Evolutionary conservation across 2,113 vertebrate species (phyloP).

Genomic region (Uropsilus gracilis): DNA sequence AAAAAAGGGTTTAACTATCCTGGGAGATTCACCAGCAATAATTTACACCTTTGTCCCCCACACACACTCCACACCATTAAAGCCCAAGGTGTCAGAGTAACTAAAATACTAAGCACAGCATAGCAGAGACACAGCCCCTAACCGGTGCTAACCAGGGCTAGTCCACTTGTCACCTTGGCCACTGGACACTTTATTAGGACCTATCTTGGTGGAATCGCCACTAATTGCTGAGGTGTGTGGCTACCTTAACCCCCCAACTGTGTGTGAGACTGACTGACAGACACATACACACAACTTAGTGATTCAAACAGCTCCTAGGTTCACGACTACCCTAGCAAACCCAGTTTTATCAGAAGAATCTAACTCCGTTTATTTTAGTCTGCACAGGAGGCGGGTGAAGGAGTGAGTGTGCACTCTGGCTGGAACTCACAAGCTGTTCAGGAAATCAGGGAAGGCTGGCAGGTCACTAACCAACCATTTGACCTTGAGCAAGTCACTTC

Average conservation of each 20-base stretch:
- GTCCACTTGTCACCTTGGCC: background rate
- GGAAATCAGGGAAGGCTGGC: background rate
- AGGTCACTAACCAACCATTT: conserved; percentile 54
- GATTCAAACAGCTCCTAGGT: background rate
- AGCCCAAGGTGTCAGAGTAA: background rate
- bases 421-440: background rate
- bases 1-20: background rate
- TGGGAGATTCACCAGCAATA: background rate
- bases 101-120: background rate
- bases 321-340: background rate
- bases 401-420: background rate
- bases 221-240: background rate
- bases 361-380: too few relatives aligned
- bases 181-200: background rate
- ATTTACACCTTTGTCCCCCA: background rate
- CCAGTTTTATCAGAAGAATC: background rate
- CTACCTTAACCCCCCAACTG: background rate
- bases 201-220: background rate
- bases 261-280: background rate
- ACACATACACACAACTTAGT: background rate
- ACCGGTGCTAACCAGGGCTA: background rate
- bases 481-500: conserved; percentile 76
- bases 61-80: background rate
- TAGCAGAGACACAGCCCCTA: background rate
- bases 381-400: background rate